phyloP scores from a whole-genome alignment of 2,797 vertebrate species.

The Pyrocephalus nanus region DNA sequence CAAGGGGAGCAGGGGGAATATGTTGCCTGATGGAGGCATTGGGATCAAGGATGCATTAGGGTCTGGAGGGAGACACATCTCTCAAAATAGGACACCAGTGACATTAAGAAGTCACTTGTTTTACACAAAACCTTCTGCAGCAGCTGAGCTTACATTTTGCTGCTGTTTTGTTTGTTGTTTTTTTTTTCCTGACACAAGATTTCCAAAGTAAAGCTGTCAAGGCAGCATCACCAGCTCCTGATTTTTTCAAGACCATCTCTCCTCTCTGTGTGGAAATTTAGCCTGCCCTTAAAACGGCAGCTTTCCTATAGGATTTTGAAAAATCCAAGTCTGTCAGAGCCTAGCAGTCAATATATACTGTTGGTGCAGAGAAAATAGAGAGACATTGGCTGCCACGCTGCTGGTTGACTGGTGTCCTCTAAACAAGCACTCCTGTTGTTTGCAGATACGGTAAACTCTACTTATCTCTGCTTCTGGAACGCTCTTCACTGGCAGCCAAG shows the following conservation, averaged over 20 bases:
- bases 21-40: not conserved
- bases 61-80: not conserved
- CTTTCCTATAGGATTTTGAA: not conserved
- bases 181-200: not conserved
- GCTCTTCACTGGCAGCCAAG: not conserved
- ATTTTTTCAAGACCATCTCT: not conserved
- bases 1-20: not conserved
- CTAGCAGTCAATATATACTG: not conserved
- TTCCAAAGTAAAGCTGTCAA: not conserved
- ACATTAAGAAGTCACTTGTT: not conserved
- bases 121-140: not conserved
- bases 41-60: not conserved
- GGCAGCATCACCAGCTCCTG: not conserved
- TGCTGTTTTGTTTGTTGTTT: not conserved
- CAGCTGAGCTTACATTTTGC: not conserved
- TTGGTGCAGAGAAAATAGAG: not conserved
- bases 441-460: not conserved
- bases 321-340: not conserved
- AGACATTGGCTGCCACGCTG: rapidly evolving
- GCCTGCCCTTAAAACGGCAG: not conserved
- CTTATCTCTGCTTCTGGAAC: not conserved
- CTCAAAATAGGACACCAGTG: not conserved
- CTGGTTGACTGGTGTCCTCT: not conserved
- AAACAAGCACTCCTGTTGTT: not conserved
- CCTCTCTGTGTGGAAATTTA: not conserved